Base-by-base conservation (phyloP, 2,797 vertebrate species). In the Poecilia picta region DNA sequence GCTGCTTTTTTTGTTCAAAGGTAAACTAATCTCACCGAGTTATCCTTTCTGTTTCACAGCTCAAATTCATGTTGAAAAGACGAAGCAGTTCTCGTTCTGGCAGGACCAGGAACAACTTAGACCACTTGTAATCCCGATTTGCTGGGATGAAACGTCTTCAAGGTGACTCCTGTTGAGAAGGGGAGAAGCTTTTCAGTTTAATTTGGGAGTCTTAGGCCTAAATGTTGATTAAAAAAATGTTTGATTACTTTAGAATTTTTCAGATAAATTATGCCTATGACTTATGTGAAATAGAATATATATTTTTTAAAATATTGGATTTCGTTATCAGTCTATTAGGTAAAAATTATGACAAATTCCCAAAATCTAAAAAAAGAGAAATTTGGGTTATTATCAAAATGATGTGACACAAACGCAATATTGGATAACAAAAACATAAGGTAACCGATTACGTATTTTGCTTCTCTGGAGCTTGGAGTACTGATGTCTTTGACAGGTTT, bases 31-130 rank as follows among this genome's bases (percentile, higher is more conserved):
- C 53, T 59, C n/a, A 75, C 39, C 31, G 1, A 43, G n/a, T 74
- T 68, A 23, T 15, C 81, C 20, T 82, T 78, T 75, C 46, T 7
- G 3, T 71, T 59, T 89, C n/a, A 45, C 74, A 97, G 96, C 95
- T 97, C 39, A 97, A 96, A 85, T 85, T 94, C 55, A 91, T 97
- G 85, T 89, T 97, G 93, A 97, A 97, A 91, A 96, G 94, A 86
- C 91, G 95, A 74, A 95, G 92, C 12, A 87, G 94, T 86, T 95
- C 95, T 2, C 89, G 89, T 95, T 96, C 95, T 94, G 92, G 85
- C 95, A 96, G 94, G 95, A 96, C 93, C 90, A 94, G 89, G 89
- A 94, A 76, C 96, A 87, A 96, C 79, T 76, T 53, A 89, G 92
- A 94, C 81, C 89, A 90, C 76, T 89, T 93, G 92, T 89, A 87